Conservation (phyloP, 2,888 invertebrate genomes). For the Lithophane leautieri region DNA sequence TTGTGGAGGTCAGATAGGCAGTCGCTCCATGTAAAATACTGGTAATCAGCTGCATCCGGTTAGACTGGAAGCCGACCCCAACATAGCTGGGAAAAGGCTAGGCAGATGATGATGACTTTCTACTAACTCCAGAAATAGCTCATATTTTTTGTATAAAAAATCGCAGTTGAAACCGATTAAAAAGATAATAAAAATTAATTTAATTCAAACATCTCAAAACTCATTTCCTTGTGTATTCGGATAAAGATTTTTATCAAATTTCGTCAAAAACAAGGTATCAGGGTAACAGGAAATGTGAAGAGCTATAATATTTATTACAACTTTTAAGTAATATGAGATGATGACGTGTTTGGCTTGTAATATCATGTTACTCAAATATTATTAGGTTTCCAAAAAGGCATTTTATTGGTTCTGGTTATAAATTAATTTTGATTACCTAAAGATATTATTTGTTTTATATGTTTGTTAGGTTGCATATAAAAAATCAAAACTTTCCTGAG, state of each 20-base stretch:
- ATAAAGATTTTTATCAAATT: background rate
- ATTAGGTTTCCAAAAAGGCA: no score
- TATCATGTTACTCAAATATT: background rate
- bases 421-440: background rate
- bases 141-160: background rate
- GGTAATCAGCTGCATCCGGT: no score
- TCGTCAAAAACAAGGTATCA: background rate
- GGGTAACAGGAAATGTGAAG: background rate
- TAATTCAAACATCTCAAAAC: background rate
- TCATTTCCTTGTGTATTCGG: background rate
- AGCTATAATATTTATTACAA: conserved; percentile 8
- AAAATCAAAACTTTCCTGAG: no score
- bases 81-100: no score
- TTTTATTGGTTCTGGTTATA: background rate
- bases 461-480: no score
- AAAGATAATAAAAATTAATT: no score
- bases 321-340: background rate
- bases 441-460: no score
- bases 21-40: no score
- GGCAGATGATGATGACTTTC: no score
- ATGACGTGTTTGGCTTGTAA: background rate
- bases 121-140: background rate
- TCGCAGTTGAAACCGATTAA: background rate
- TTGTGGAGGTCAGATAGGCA: no score
- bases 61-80: no score